Base-by-base conservation (phyloP, 2,888 invertebrate species). In the Lycia hirtaria region DNA sequence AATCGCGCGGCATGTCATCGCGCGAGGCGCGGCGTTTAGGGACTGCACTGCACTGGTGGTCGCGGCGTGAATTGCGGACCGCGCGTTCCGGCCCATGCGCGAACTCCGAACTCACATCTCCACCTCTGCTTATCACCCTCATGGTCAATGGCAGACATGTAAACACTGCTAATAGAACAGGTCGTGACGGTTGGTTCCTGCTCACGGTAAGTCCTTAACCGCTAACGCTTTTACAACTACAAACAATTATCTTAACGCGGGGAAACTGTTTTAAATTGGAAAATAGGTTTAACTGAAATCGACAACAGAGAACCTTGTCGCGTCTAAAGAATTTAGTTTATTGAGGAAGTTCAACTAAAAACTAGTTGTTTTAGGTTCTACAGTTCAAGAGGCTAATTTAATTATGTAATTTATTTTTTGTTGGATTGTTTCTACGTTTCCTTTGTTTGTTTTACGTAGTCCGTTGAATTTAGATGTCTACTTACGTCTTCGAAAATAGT, bases 1-100 rank as follows among this genome's bases (percentile, higher is more conserved):
- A 66, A 55, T 69, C 61, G 67, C 78, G 79, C 78, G 78, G 83
- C 80, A 87, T 87, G 87, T 83, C 87, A 85, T 80, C 78, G 72
- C 89, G 81, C 79, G 67, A 15, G 78, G 76, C 76, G 75, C 76
- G 80, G 32, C 83, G 83, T 79, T 71, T 75, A 66, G 67, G 77
- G 74, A 91, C 91, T 90, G 89, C 81, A 74, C 75, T 47, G 58
- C 60, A 48, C 22, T 43, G 48, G 54, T 55, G 55, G n/a, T 7
- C 10, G 63, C 65, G 62, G 33, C 14, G 51, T 30, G 50, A 53
- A 40, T 40, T 48, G 49, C 37, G 40, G 38, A 22, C 53, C 49
- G 64, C 54, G 65, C 73, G 65, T 65, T 68, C 62, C 69, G 67
- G 65, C 52, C 64, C 75, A 76, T 78, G 80, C 81, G 81, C 80